These are phyloP conservation scores for Rhinatrema bivittatum DNA, from an alignment of 2,797 vertebrate genomes.

Conservation along the genomic window DNA sequence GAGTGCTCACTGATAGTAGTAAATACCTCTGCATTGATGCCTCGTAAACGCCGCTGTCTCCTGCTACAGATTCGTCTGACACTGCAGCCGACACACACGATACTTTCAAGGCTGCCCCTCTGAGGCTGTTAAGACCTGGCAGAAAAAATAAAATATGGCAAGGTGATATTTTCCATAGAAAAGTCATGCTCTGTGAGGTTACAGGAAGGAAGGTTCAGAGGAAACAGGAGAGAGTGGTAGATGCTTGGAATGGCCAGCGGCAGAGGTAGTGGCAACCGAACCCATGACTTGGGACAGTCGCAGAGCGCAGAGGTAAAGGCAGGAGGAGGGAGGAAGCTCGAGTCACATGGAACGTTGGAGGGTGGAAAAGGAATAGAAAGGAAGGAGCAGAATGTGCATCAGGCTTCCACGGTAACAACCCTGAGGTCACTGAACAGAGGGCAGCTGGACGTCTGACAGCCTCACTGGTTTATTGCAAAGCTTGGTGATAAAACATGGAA, in stretches of 20 bases:
- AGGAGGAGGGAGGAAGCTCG: background rate
- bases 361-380: too few species aligned
- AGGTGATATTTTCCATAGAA: slow-evolving; percentile 21
- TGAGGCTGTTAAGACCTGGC: slow-evolving; percentile 36
- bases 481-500: too few species aligned
- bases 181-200: too few species aligned
- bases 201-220: too few species aligned
- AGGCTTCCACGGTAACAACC: too few species aligned
- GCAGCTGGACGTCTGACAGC: too few species aligned
- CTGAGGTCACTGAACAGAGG: too few species aligned
- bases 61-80: slow-evolving; percentile 91
- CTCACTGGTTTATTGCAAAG: too few species aligned
- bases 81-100: slow-evolving; percentile 84
- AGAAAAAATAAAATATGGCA: slow-evolving; percentile 8
- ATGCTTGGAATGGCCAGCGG: background rate
- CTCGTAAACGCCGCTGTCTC: slow-evolving; percentile 92
- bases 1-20: too few species aligned
- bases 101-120: slow-evolving; percentile 61
- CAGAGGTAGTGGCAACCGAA: background rate
- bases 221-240: background rate
- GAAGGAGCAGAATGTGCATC: too few species aligned
- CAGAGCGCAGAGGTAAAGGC: too few species aligned
- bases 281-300: background rate
- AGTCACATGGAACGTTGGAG: background rate
- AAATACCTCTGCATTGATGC: slow-evolving; percentile 78